These are phyloP conservation scores for Oxystoma pomonae DNA, from an alignment of 2,888 invertebrate genomes.

Conservation along the genomic window DNA sequence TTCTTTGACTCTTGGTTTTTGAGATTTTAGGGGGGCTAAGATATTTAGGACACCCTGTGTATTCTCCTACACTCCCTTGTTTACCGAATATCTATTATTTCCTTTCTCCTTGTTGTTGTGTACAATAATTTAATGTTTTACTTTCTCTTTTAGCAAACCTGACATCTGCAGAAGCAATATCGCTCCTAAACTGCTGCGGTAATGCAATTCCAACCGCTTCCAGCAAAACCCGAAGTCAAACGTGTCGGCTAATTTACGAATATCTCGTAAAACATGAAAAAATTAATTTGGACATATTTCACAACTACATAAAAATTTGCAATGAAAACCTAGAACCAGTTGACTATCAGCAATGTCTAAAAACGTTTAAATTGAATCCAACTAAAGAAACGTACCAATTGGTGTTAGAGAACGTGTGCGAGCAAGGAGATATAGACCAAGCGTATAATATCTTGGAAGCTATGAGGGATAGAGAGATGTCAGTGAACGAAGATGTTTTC, in stretches of 20 bases:
- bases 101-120: no score
- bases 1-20: no score
- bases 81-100: no score
- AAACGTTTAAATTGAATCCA: conserved; percentile 41
- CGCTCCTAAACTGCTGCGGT: conserved; percentile 56
- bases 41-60: no score
- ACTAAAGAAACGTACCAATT: conserved; percentile 54
- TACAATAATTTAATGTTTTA: not conserved
- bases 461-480: conserved; percentile 54
- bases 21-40: no score
- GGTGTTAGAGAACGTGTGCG: conserved; percentile 55
- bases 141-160: conserved; percentile 31
- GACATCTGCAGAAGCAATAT: conserved; percentile 48
- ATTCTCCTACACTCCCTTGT: no score
- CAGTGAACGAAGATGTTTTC: conserved; percentile 57
- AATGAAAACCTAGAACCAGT: conserved; percentile 54
- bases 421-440: conserved; percentile 55
- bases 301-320: conserved; percentile 55
- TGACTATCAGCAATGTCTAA: conserved; percentile 48
- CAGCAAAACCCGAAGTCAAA: conserved; percentile 46
- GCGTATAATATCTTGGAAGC: conserved; percentile 55
- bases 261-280: conserved; percentile 48
- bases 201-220: conserved; percentile 54
- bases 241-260: conserved; percentile 55
- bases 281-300: conserved; percentile 52